phyloP scores from a whole-genome alignment of 2,888 invertebrate species.

The Idaea straminata region DNA sequence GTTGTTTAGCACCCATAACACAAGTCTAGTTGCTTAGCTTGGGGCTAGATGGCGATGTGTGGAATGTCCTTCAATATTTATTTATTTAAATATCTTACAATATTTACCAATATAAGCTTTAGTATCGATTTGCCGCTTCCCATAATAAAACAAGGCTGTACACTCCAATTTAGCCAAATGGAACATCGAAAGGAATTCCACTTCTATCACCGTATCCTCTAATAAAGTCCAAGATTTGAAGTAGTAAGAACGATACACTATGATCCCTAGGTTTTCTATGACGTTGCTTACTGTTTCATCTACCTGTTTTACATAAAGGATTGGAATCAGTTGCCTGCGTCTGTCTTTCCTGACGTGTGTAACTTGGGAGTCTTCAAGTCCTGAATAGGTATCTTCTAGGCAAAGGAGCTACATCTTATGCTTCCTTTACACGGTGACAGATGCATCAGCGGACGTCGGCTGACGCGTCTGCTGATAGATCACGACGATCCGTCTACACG shows the following conservation, averaged over 20 bases:
- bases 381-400: too few species aligned
- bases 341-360: not conserved
- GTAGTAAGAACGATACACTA: slow-evolving; percentile 73
- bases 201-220: slow-evolving; percentile 51
- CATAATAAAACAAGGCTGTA: slow-evolving; percentile 80
- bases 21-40: too few species aligned
- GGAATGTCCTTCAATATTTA: slow-evolving; percentile 21
- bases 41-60: too few species aligned
- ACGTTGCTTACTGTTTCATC: slow-evolving; percentile 70
- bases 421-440: too few species aligned
- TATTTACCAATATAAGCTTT: slow-evolving; percentile 62
- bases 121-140: slow-evolving; percentile 64
- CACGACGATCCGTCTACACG: too few species aligned
- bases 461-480: too few species aligned
- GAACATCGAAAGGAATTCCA: slow-evolving; percentile 73
- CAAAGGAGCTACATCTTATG: too few species aligned
- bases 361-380: too few species aligned
- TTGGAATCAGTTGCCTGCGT: not conserved
- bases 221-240: slow-evolving; percentile 75
- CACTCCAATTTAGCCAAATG: slow-evolving; percentile 69
- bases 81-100: too few species aligned
- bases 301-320: slow-evolving; percentile 50
- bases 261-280: slow-evolving; percentile 61
- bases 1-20: too few species aligned
- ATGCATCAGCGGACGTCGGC: too few species aligned